phyloP scores from a whole-genome alignment of 2,797 vertebrate species.

The Urophycis tenuis region DNA sequence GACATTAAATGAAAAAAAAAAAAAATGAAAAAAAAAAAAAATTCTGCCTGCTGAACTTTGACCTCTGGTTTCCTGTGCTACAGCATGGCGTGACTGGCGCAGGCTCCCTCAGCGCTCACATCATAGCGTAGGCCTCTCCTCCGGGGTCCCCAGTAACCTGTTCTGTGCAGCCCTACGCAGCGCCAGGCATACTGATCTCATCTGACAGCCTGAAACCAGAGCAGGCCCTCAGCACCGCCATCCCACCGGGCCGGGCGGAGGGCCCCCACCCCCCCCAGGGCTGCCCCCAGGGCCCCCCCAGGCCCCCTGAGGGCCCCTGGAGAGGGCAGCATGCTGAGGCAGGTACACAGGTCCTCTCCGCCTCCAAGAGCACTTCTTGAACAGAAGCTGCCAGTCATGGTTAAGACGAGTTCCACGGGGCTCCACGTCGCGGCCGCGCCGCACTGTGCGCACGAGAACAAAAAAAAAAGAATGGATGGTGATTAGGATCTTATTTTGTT shows the following conservation, averaged over 20 bases:
- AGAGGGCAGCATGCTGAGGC: constrained; percentile 41
- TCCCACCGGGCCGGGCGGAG: constrained; percentile 49
- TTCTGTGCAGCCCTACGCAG: constrained; percentile 52
- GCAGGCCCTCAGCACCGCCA: constrained; percentile 43
- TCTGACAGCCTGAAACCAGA: constrained; percentile 61
- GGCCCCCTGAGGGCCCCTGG: constrained; percentile 50
- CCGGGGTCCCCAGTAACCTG: constrained; percentile 42
- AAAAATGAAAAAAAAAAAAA: constrained; percentile 22
- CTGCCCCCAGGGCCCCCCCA: no score
- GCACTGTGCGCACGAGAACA: background rate
- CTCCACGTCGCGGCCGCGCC: background rate
- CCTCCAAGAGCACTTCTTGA: constrained; percentile 46
- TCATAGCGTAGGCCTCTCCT: constrained; percentile 34
- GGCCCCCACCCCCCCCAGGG: no score
- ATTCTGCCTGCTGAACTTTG: constrained; percentile 41
- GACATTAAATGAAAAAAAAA: constrained; percentile 5
- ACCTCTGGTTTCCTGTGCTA: constrained; percentile 55
- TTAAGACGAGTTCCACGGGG: background rate
- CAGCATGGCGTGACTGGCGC: constrained; percentile 55
- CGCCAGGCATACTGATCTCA: constrained; percentile 61
- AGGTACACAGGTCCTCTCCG: constrained; percentile 38
- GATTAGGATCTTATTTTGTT: background rate
- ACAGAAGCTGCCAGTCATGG: constrained; percentile 56
- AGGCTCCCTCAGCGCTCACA: constrained; percentile 44
- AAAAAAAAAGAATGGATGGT: background rate